These are phyloP conservation scores for Mystacides longicornis DNA, from an alignment of 2,888 invertebrate species.

Conservation along the genomic window DNA sequence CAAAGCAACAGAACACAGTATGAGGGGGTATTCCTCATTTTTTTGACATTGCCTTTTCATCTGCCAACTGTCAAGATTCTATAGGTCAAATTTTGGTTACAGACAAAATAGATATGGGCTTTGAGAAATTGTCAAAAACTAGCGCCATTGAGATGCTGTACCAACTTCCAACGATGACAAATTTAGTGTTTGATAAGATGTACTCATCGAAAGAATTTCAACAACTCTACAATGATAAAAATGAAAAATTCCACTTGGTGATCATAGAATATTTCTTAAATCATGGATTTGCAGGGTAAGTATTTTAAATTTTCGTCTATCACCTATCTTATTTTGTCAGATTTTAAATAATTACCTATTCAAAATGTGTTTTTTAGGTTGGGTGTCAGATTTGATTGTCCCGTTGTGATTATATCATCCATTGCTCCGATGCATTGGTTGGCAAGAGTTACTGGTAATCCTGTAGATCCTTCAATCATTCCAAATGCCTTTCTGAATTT, in stretches of 20 bases:
- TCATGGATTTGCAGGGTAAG: constrained; percentile 18
- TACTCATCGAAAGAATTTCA: neutral
- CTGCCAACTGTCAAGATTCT: no score
- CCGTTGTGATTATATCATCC: constrained; percentile 21
- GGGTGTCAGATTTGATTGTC: constrained; percentile 22
- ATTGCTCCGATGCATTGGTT: constrained; percentile 19
- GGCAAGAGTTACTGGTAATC: constrained; percentile 17
- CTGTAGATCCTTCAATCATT: constrained; percentile 13
- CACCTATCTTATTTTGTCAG: neutral
- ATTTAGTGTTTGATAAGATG: neutral
- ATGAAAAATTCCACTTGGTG: constrained; percentile 18
- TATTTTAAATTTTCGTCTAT: neutral
- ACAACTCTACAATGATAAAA: constrained; percentile 13
- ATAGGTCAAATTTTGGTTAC: no score
- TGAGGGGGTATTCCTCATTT: no score
- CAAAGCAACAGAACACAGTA: no score
- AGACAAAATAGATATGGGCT: neutral
- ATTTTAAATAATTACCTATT: neutral
- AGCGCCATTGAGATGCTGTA: neutral
- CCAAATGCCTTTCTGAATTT: constrained; percentile 20
- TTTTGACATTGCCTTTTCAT: no score
- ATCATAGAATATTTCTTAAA: constrained; percentile 22
- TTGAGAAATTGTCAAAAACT: neutral
- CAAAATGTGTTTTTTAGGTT: constrained; percentile 20
- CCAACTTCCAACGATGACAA: neutral